A percentile compares a stretch with the other conserved stretches of the same genome.
Evolutionary conservation across 2,888 invertebrate genomes (phyloP).

Genomic region (Andricus quercusramuli): DNA sequence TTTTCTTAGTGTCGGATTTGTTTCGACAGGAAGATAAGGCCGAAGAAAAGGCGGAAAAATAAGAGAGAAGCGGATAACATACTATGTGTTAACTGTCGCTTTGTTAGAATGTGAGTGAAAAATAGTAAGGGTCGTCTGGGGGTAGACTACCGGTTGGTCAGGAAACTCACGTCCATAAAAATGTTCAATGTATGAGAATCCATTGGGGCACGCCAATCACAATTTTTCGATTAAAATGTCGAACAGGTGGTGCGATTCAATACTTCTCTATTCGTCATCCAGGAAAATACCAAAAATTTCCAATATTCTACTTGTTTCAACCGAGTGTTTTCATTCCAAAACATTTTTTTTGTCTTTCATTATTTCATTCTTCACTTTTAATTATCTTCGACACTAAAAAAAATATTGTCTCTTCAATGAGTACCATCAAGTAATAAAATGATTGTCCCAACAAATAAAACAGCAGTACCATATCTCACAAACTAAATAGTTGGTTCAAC

Average conservation of each 20-base stretch:
- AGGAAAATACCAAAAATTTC: no score
- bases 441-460: no score
- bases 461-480: no score
- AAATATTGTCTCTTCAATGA: no score
- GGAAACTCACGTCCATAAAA: slow-evolving; percentile 25
- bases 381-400: no score
- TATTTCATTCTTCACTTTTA: no score
- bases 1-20: not conserved
- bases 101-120: slow-evolving; percentile 35
- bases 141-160: slow-evolving; percentile 43
- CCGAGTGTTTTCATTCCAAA: no score
- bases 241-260: slow-evolving; percentile 47
- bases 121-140: slow-evolving; percentile 40
- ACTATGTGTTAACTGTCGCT: slow-evolving; percentile 21
- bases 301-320: no score
- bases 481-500: no score
- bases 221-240: slow-evolving; percentile 64
- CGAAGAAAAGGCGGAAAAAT: slow-evolving; percentile 21
- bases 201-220: slow-evolving; percentile 56
- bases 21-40: not conserved
- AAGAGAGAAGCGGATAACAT: slow-evolving; percentile 28
- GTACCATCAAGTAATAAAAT: no score
- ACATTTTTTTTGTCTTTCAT: no score
- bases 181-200: slow-evolving; percentile 12
- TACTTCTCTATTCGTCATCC: slow-evolving; percentile 36